phyloP scores from a whole-genome alignment of 2,888 invertebrate species.

The Pyrrhia umbra region DNA sequence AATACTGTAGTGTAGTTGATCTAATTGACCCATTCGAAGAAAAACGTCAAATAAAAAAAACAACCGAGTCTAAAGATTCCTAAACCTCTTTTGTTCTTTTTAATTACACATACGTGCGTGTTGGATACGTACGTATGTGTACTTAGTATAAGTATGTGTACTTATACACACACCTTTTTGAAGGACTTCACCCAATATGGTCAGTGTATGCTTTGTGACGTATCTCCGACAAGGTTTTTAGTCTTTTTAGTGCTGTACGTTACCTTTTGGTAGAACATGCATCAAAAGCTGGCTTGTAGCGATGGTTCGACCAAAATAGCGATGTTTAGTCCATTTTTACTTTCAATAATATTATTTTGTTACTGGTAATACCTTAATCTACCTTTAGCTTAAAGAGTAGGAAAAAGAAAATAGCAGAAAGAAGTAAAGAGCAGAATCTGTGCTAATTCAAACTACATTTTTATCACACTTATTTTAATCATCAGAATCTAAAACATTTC shows the following conservation, averaged over 20 bases:
- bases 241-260: not conserved
- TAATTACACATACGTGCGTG: constrained; percentile 4
- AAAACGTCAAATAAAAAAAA: no score
- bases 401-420: no score
- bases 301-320: not conserved
- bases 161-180: constrained; percentile 15
- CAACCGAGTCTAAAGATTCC: no score
- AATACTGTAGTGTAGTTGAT: no score
- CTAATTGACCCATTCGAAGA: no score
- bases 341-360: not conserved
- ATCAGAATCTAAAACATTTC: no score
- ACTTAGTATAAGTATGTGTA: not conserved
- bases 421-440: no score
- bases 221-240: not conserved
- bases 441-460: no score
- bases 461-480: no score
- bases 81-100: not conserved
- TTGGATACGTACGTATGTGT: no score
- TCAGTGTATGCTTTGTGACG: constrained; percentile 11
- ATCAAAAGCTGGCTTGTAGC: not conserved
- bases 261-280: not conserved
- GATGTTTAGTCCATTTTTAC: not conserved
- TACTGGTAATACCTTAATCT: no score
- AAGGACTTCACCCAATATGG: constrained; percentile 28
- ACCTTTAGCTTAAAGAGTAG: no score